Percentiles rank a stretch among this genome's conserved stretches.
Evolutionary conservation across 2,888 invertebrate genomes (phyloP).

Genomic region (Troglohyphantes excavatus): DNA sequence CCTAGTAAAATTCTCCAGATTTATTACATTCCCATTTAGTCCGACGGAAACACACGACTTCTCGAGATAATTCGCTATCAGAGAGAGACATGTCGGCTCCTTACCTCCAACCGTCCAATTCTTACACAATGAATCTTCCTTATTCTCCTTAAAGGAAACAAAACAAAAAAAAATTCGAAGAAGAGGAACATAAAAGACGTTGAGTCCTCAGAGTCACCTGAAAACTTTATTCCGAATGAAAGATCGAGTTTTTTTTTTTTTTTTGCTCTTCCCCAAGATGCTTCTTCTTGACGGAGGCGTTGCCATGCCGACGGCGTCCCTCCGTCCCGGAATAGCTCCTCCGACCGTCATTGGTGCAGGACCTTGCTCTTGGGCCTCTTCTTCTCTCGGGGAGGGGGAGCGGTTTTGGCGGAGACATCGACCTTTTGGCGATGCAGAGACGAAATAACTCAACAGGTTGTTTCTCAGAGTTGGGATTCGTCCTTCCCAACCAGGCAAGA

Average conservation of each 20-base stretch:
- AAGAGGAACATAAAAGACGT: not conserved
- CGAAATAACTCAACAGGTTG: constrained; percentile 48
- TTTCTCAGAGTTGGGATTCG: not conserved
- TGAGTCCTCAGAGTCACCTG: not conserved
- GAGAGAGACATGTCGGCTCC: no score
- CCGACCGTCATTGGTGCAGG: constrained; percentile 57
- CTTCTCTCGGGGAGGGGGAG: not conserved
- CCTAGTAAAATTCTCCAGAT: no score
- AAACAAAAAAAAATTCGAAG: not conserved
- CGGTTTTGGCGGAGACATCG: not conserved
- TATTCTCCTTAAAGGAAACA: not conserved
- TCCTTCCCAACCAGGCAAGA: no score
- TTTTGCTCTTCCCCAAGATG: not conserved
- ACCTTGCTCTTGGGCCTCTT: constrained; percentile 26
- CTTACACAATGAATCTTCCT: not conserved
- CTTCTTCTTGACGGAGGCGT: not conserved
- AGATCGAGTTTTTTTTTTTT: not conserved
- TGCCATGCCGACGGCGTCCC: constrained; percentile 36
- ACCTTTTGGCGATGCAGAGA: not conserved
- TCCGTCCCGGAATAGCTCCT: constrained; percentile 71
- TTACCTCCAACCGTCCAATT: no score
- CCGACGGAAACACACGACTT: no score
- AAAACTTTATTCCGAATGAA: constrained; percentile 10
- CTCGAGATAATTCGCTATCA: no score
- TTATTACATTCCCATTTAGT: no score